A percentile compares a stretch with the other conserved stretches of the same genome.
phyloP scores from a whole-genome alignment of 2,113 vertebrate genomes.

The Gymnocephalus cernua region DNA sequence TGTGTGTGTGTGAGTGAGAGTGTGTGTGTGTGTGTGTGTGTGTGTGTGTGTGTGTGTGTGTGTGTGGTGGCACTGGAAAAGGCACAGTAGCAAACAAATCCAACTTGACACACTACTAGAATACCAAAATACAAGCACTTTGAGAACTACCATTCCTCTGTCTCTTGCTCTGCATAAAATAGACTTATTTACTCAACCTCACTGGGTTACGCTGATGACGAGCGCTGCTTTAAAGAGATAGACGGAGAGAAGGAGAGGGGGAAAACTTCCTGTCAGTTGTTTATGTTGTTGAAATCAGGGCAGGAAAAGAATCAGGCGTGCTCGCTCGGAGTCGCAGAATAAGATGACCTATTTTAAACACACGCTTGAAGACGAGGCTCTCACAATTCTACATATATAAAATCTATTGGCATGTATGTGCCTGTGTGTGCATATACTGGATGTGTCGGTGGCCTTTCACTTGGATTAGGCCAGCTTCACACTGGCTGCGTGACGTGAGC shows the following conservation, averaged over 20 bases:
- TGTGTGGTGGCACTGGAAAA: conserved; percentile 39
- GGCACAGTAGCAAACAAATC: conserved; percentile 52
- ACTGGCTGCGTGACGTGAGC: too few species aligned
- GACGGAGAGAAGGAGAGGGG: conserved; percentile 29
- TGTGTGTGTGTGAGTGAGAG: conserved; percentile 1
- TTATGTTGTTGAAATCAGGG: conserved; percentile 80
- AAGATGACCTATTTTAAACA: conserved; percentile 80
- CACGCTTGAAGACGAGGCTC: conserved; percentile 40
- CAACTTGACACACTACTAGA: conserved; percentile 55
- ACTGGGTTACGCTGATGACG: conserved; percentile 62
- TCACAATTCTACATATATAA: conserved; percentile 7
- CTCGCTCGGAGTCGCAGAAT: conserved; percentile 54
- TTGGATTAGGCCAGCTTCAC: too few species aligned
- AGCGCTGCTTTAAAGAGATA: conserved; percentile 64
- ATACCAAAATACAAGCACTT: conserved; percentile 49
- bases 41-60: neutral
- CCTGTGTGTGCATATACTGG: neutral
- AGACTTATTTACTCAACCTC: conserved; percentile 76
- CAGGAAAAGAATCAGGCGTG: conserved; percentile 62
- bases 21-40: neutral
- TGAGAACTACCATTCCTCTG: conserved; percentile 20
- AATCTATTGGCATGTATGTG: neutral
- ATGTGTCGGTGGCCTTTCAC: neutral
- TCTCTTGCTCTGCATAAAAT: conserved; percentile 63
- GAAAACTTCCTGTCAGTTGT: conserved; percentile 68